Evolutionary conservation across 2,888 invertebrate genomes (phyloP).

Genomic region (Epiperipatus broadwayi): DNA sequence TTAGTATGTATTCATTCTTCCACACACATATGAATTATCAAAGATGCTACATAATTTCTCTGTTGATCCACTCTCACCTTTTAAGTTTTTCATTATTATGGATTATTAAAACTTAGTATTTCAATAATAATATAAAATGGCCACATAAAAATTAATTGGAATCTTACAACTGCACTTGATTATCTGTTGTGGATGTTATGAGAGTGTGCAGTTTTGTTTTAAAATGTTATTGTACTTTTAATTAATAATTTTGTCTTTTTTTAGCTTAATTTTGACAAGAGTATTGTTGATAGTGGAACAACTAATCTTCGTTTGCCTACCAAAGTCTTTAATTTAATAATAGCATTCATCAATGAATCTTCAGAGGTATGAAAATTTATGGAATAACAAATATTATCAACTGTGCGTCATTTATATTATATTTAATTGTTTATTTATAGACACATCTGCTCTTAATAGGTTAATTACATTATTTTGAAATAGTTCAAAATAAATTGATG

Average conservation of each 20-base stretch:
- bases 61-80: too few species aligned
- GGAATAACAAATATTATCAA: not conserved
- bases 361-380: not conserved
- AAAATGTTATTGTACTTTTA: constrained; percentile 4
- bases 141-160: too few species aligned
- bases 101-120: too few species aligned
- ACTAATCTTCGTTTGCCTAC: constrained; percentile 40
- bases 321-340: constrained; percentile 24
- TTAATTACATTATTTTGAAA: too few species aligned
- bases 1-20: too few species aligned
- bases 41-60: too few species aligned
- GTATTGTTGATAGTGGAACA: constrained; percentile 45
- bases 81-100: too few species aligned
- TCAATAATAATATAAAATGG: too few species aligned
- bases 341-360: constrained; percentile 9
- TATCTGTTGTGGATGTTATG: not conserved
- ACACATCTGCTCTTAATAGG: too few species aligned
- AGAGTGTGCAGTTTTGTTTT: not conserved
- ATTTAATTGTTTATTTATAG: not conserved
- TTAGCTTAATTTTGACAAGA: constrained; percentile 38
- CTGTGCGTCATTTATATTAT: not conserved
- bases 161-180: too few species aligned
- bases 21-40: too few species aligned
- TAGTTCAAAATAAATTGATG: too few species aligned
- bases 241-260: constrained; percentile 14